Evolutionary conservation across 1,140 invertebrate genomes (phyloP).

Genomic region (Drosophila nigrodunni): DNA sequence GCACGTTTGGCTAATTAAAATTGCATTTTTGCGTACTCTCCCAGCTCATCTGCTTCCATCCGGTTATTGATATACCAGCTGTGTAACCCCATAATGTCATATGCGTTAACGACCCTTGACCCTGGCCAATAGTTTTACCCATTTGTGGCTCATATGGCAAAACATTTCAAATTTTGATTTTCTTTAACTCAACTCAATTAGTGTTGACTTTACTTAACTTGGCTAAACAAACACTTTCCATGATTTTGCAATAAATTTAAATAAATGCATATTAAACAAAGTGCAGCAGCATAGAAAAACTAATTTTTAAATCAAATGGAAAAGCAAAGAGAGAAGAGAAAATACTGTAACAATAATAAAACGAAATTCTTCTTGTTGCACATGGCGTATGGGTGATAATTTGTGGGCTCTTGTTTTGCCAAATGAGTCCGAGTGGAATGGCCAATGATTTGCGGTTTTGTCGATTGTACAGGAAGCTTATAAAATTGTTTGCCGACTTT

Average conservation of each 20-base stretch:
- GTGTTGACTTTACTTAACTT: neutral
- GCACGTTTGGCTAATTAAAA: slow-evolving; percentile 81
- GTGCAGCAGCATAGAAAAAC: neutral
- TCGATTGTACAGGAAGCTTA: slow-evolving; percentile 37
- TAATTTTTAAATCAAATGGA: slow-evolving; percentile 32
- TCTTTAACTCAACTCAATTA: neutral
- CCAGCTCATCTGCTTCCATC: slow-evolving; percentile 1
- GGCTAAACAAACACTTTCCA: neutral
- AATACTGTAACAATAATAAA: neutral
- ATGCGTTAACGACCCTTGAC: slow-evolving; percentile 13
- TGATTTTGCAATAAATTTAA: neutral
- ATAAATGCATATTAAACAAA: slow-evolving; percentile 5
- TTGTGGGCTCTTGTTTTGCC: neutral
- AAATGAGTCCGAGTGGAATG: slow-evolving; percentile 5
- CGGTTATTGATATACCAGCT: slow-evolving; percentile 70
- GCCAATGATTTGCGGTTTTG: slow-evolving; percentile 63
- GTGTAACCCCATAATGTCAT: slow-evolving; percentile 32
- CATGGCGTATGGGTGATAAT: slow-evolving; percentile 53
- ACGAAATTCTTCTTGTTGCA: slow-evolving; percentile 10
- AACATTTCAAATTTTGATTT: neutral
- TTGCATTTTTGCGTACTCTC: slow-evolving; percentile 67
- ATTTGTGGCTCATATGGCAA: neutral
- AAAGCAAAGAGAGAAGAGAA: neutral
- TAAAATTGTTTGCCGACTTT: slow-evolving; percentile 48
- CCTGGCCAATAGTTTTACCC: neutral